Conservation (phyloP, 1,140 invertebrate species). For the Eurosta solidaginis region DNA sequence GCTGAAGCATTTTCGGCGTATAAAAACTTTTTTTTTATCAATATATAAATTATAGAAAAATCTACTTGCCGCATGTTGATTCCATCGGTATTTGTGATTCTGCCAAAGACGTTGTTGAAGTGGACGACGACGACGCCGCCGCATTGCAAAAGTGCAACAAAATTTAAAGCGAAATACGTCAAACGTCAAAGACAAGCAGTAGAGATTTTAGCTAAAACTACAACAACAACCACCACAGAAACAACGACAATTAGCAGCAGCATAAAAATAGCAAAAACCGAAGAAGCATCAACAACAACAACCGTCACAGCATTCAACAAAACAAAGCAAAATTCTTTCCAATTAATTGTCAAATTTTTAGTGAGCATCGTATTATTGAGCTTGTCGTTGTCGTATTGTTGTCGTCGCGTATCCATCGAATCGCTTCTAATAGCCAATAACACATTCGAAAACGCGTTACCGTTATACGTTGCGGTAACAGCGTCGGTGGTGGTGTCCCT, state of each 20-base stretch:
- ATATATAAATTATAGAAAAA: neutral
- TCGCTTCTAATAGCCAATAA: too few species aligned
- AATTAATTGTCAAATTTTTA: neutral
- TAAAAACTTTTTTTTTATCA: neutral
- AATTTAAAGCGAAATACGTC: constrained; percentile 25
- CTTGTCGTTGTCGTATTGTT: neutral
- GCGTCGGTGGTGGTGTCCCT: neutral
- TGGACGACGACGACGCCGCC: constrained; percentile 21
- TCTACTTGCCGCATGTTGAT: constrained; percentile 29
- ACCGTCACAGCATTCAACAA: neutral
- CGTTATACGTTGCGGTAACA: neutral
- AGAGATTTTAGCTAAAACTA: neutral
- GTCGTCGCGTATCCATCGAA: neutral
- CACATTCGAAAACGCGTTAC: too few species aligned
- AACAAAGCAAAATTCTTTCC: neutral
- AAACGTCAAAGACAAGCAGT: neutral
- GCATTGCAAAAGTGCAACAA: constrained; percentile 27
- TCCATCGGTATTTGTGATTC: constrained; percentile 4
- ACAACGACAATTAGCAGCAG: neutral
- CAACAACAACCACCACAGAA: neutral
- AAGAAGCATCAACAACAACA: neutral
- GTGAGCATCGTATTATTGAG: neutral
- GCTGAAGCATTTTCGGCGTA: neutral
- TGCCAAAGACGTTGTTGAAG: constrained; percentile 32
- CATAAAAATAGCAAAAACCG: neutral